These are phyloP conservation scores for Amphilophus citrinellus DNA, from an alignment of 2,113 vertebrate species.

Conservation along the genomic window DNA sequence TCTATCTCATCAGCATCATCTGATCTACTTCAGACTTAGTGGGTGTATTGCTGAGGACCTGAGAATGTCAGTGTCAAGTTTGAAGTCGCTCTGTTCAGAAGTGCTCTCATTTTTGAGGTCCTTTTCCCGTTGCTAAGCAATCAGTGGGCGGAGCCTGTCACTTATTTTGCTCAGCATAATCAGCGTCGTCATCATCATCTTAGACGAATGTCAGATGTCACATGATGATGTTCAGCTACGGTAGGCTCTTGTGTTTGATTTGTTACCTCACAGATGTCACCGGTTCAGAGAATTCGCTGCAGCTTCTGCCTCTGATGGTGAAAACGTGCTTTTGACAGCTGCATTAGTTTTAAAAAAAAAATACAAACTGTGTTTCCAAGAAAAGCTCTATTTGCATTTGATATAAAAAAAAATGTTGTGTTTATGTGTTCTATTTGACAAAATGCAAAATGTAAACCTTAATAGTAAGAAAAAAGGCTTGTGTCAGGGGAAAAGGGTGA, in stretches of 20 bases:
- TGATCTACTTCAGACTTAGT: not conserved
- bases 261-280: not conserved
- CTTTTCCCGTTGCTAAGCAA: not conserved
- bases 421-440: conserved; percentile 41
- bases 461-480: conserved; percentile 32
- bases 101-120: conserved; percentile 11
- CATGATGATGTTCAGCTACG: not conserved
- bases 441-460: conserved; percentile 42
- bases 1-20: conserved; percentile 11
- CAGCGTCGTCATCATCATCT: not conserved
- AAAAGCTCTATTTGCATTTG: conserved; percentile 30
- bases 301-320: not conserved
- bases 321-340: not conserved
- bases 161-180: not conserved
- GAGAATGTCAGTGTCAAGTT: conserved; percentile 13
- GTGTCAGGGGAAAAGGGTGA: conserved; percentile 62
- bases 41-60: not conserved
- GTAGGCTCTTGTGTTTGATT: not conserved
- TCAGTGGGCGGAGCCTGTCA: conserved; percentile 9
- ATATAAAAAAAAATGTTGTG: conserved; percentile 33
- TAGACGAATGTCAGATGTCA: not conserved
- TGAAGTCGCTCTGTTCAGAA: not conserved
- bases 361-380: not conserved
- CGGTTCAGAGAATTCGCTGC: not conserved
- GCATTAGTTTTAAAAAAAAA: not conserved